These are phyloP conservation scores for Hylyphantes graminicola DNA, from an alignment of 1,140 invertebrate species.

Conservation along the genomic window DNA sequence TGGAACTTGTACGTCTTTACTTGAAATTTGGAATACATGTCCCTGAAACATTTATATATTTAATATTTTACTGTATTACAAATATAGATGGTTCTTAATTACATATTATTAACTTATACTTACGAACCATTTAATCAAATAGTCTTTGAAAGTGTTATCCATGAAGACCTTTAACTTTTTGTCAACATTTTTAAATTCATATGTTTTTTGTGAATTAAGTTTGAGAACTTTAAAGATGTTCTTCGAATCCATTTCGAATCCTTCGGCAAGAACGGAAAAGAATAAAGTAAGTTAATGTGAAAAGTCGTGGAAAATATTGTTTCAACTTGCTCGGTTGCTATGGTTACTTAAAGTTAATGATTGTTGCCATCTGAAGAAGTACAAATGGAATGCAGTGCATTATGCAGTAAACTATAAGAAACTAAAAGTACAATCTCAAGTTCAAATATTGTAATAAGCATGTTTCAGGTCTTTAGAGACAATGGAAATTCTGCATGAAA, in stretches of 20 bases:
- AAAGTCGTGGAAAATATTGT: neutral
- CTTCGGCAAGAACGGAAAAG: neutral
- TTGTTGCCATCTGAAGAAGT: neutral
- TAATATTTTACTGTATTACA: neutral
- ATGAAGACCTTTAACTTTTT: constrained; percentile 16
- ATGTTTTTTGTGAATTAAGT: neutral
- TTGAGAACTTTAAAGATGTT: neutral
- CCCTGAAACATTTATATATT: constrained; percentile 24
- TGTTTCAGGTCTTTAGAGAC: too few relatives aligned
- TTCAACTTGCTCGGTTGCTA: neutral
- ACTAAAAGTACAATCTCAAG: too few relatives aligned
- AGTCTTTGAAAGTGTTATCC: constrained; percentile 13
- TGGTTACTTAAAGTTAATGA: constrained; percentile 8
- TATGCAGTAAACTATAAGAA: too few relatives aligned
- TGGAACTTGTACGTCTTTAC: neutral
- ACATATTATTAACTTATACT: too few relatives aligned
- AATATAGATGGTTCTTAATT: too few relatives aligned
- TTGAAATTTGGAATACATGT: constrained; percentile 26
- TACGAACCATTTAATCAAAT: constrained; percentile 32
- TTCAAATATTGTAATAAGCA: too few relatives aligned
- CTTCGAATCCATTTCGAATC: constrained; percentile 10
- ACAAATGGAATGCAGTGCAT: neutral
- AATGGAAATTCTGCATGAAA: too few relatives aligned
- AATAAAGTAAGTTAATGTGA: neutral
- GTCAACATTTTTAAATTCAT: constrained; percentile 1